Evolutionary conservation across 2,797 vertebrate genomes (phyloP).

Genomic region (Melopsittacus undulatus): DNA sequence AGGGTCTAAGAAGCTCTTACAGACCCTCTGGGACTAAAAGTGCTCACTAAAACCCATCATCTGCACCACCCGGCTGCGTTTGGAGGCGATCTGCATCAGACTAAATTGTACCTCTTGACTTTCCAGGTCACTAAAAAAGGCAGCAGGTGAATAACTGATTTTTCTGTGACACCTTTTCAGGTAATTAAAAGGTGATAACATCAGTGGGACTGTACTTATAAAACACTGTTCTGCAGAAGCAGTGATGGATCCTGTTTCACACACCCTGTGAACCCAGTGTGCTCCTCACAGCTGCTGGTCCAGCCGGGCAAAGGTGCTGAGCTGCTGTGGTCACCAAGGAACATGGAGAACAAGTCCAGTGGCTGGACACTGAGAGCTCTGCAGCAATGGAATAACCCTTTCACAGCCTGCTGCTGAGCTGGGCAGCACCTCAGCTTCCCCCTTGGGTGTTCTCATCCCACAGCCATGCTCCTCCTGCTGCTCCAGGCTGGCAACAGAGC

Average conservation of each 20-base stretch:
- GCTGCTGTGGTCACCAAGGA: background rate
- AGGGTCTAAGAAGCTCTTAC: background rate
- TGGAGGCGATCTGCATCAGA: background rate
- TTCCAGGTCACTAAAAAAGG: background rate
- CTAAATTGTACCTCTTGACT: background rate
- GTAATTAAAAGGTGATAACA: background rate
- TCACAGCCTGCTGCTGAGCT: background rate
- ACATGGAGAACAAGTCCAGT: accelerated
- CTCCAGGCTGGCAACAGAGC: background rate
- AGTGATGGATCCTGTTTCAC: background rate
- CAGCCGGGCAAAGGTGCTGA: background rate
- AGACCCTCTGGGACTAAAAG: background rate
- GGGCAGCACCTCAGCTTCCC: background rate
- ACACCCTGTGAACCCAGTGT: background rate
- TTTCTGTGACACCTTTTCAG: background rate
- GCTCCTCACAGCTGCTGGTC: background rate
- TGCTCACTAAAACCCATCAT: accelerated
- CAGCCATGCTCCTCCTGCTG: background rate
- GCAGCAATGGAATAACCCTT: background rate
- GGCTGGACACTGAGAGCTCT: background rate
- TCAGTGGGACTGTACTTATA: background rate
- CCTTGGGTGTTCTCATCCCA: background rate
- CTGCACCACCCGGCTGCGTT: background rate
- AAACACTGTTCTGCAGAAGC: background rate
- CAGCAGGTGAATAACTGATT: background rate